These are phyloP conservation scores for Amniataba percoides DNA, from an alignment of 2,797 vertebrate species.

Conservation along the genomic window DNA sequence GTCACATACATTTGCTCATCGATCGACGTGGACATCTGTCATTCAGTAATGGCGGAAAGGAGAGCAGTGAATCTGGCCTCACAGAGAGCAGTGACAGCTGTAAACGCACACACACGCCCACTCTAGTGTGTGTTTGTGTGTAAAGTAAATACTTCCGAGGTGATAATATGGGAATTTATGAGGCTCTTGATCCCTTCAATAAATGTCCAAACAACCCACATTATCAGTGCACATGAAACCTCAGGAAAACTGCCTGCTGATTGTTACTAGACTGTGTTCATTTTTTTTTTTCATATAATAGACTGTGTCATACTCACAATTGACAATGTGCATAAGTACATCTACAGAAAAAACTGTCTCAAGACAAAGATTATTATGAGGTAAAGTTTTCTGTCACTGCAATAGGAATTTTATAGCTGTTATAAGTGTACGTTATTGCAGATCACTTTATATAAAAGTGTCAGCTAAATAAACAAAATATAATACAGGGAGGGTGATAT, in stretches of 20 bases:
- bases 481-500: too few relatives aligned
- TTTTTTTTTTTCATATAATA: not conserved
- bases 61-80: slow-evolving; percentile 18
- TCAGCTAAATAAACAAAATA: too few relatives aligned
- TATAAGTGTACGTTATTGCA: not conserved
- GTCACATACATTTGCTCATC: slow-evolving; percentile 40
- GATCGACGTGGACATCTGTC: slow-evolving; percentile 32
- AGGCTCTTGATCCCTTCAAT: slow-evolving; percentile 47
- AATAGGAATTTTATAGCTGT: not conserved
- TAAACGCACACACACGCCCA: slow-evolving; percentile 18
- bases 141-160: slow-evolving; percentile 38
- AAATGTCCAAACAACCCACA: slow-evolving; percentile 32
- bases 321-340: not conserved
- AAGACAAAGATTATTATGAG: not conserved
- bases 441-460: too few relatives aligned
- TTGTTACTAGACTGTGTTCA: not conserved
- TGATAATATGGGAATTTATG: slow-evolving; percentile 58
- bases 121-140: slow-evolving; percentile 22
- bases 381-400: slow-evolving; percentile 8
- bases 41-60: slow-evolving; percentile 21
- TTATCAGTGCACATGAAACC: slow-evolving; percentile 15
- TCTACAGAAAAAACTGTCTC: not conserved
- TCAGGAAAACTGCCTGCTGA: slow-evolving; percentile 20
- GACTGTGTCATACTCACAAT: not conserved
- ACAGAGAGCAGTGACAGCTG: slow-evolving; percentile 40